phyloP scores from a whole-genome alignment of 2,888 invertebrate species.

The Chrysolina haemoptera region DNA sequence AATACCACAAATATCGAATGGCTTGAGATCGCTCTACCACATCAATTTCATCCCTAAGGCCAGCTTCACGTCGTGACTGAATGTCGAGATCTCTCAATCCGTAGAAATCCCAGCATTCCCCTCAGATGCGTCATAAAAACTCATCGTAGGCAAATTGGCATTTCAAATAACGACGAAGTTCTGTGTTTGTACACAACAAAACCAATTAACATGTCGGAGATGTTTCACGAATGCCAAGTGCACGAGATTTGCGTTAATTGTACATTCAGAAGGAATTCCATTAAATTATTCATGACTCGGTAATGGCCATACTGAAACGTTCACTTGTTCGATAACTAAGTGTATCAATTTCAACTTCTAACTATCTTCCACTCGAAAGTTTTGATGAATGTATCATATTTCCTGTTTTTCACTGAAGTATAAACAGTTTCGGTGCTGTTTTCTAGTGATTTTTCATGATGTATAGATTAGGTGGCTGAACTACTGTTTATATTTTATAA shows the following conservation, averaged over 20 bases:
- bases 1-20: background rate
- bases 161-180: background rate
- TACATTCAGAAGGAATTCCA: background rate
- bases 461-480: too few relatives aligned
- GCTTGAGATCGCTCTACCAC: background rate
- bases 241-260: background rate
- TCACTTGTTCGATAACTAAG: background rate
- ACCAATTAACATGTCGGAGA: slow-evolving; percentile 2
- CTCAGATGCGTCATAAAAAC: background rate
- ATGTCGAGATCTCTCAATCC: background rate
- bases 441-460: too few relatives aligned
- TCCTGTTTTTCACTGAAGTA: too few relatives aligned
- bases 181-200: slow-evolving; percentile 5
- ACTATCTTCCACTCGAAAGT: too few relatives aligned
- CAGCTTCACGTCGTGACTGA: background rate
- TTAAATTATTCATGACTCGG: background rate
- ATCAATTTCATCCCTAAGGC: background rate
- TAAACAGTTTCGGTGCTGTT: too few relatives aligned
- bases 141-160: background rate
- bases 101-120: background rate
- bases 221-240: background rate
- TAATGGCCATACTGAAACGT: background rate
- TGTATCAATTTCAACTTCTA: too few relatives aligned
- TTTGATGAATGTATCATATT: too few relatives aligned
- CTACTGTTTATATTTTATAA: too few relatives aligned